Evolutionary conservation across 2,797 vertebrate species (phyloP), one percentile per base, ranked within the genome.

Genomic region (Tragopan temminckii): DNA sequence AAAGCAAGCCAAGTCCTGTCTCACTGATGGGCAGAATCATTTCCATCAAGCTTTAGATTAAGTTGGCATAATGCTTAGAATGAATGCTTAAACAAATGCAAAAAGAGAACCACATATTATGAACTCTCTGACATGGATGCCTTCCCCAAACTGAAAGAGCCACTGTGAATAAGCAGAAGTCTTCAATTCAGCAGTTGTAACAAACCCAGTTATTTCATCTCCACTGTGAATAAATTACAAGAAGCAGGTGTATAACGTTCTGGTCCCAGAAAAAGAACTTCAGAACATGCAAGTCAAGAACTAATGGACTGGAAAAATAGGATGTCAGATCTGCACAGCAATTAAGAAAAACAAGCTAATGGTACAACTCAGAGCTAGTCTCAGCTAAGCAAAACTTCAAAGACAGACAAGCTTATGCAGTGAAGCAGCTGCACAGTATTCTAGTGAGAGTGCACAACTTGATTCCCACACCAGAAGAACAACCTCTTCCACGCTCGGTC

Each of bases 1-100:
- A 88, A 77, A 84, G 25, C 31, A 91, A 96, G 80, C 29, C 74
- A 89, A 90, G 50, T 45, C 46, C 42, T 88, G 50, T 90, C 70
- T 18, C 43, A 40, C 1, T 59, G 90, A 94, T 23, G 11, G 59
- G n/a, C 55, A 93, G 62, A 86, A 90, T 86, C 86, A 74, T 0
- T 0, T 21, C 31, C 67, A 35, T 88, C 74, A 93, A 80, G 33
- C 66, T 85, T 43, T n/a, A 58, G 59, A 83, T 81, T 40, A 91
- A 88, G 36, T 79, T 70, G 89, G 59, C 83, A 86, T 94, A 94
- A 6, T 43, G 75, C 27, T 75, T 62, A 20, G n/a, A 82, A 50
- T 2, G 25, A 86, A 64, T 31, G 45, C 33, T 8, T 13, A 85
- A 50, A 62, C 13, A 5, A 14, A 58, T 5, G 6, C 27, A 75